Evolutionary conservation across 2,888 invertebrate species (phyloP).

Genomic region (Rutpela maculata): DNA sequence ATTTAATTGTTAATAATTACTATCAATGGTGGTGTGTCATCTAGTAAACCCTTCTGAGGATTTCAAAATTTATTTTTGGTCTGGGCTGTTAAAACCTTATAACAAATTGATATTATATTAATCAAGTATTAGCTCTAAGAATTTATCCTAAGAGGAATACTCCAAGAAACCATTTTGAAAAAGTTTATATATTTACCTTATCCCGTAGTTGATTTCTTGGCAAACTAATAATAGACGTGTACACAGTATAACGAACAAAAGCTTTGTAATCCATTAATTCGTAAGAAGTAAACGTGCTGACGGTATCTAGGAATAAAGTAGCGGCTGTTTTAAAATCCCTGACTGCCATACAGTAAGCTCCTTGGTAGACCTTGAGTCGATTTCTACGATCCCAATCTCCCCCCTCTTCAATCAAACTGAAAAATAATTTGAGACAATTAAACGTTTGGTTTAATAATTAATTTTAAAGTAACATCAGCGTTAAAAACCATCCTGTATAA

Average conservation of each 20-base stretch:
- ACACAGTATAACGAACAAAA: slow-evolving; percentile 88
- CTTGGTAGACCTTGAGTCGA: slow-evolving; percentile 97
- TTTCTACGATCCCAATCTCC: slow-evolving; percentile 99
- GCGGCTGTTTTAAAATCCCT: slow-evolving; percentile 98
- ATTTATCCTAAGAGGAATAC: too few relatives aligned
- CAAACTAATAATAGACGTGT: slow-evolving; percentile 88
- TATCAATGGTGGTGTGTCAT: too few relatives aligned
- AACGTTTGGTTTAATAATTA: too few relatives aligned
- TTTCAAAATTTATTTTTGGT: too few relatives aligned
- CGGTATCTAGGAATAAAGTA: slow-evolving; percentile 96
- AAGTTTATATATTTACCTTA: slow-evolving; percentile 79
- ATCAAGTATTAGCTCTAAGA: too few relatives aligned
- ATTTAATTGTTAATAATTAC: too few relatives aligned
- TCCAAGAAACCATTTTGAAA: too few relatives aligned
- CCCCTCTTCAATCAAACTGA: slow-evolving; percentile 92
- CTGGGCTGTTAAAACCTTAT: too few relatives aligned
- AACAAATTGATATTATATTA: too few relatives aligned
- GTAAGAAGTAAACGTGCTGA: slow-evolving; percentile 99
- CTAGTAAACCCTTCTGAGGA: too few relatives aligned
- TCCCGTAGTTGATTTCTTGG: slow-evolving; percentile 87
- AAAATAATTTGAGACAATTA: slow-evolving; percentile 46
- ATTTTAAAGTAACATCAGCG: too few relatives aligned
- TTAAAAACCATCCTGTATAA: too few relatives aligned
- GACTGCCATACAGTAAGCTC: slow-evolving; percentile 96
- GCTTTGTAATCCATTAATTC: slow-evolving; percentile 98